Conservation (phyloP, 2,113 vertebrate genomes). For the Myrmophylax atrothorax region DNA sequence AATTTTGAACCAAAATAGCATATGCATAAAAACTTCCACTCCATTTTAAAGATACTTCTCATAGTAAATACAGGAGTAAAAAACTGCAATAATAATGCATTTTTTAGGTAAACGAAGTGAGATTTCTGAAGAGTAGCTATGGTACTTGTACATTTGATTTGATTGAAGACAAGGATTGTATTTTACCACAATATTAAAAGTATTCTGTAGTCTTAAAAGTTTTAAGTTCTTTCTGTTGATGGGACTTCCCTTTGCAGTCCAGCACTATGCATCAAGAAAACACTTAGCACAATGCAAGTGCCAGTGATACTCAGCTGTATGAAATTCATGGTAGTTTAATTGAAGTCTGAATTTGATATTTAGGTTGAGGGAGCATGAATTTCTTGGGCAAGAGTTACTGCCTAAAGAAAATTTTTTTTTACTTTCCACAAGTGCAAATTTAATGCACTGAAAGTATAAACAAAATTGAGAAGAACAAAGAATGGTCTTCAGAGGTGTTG, state of each 20-base stretch:
- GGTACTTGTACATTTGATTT: background rate
- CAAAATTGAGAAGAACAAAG: background rate
- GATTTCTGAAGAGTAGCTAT: background rate
- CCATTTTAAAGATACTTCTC: background rate
- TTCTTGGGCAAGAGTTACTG: background rate
- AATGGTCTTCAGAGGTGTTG: background rate
- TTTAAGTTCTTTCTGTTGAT: background rate
- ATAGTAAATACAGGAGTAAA: background rate
- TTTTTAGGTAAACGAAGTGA: background rate
- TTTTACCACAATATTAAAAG: background rate
- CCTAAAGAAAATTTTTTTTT: background rate
- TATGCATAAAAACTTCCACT: background rate
- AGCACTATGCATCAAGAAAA: background rate
- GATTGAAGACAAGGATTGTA: background rate
- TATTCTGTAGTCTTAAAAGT: background rate
- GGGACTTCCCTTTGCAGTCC: background rate
- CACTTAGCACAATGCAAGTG: background rate
- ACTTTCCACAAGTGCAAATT: background rate
- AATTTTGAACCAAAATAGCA: background rate
- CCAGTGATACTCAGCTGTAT: background rate
- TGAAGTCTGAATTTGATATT: conserved; percentile 14
- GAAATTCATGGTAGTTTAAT: background rate
- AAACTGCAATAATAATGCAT: background rate
- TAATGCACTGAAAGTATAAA: background rate
- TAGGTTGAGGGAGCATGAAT: background rate